Conservation (phyloP, 2,113 vertebrate genomes). For the Silurus glanis region DNA sequence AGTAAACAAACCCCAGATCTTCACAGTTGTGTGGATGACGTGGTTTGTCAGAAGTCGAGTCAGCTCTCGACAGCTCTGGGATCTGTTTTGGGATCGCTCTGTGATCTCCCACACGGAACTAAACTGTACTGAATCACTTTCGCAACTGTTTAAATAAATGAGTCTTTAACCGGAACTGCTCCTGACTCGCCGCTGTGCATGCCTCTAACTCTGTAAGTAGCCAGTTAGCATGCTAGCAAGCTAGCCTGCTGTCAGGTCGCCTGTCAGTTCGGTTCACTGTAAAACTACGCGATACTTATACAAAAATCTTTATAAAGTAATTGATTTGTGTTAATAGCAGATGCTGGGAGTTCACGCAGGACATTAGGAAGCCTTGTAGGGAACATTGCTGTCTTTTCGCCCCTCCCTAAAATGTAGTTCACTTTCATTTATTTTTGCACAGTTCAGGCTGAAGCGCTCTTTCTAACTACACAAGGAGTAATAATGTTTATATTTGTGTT, state of each 20-base stretch:
- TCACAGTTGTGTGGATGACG: slow-evolving; percentile 45
- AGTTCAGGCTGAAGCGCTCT: background rate
- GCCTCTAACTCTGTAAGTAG: slow-evolving; percentile 32
- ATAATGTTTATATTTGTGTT: background rate
- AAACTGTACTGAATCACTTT: background rate
- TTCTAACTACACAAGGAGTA: background rate
- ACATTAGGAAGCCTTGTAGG: background rate
- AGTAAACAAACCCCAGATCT: background rate
- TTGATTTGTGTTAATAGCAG: background rate
- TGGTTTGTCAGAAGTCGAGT: slow-evolving; percentile 30
- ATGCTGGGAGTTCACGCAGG: background rate
- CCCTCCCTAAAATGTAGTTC: slow-evolving; percentile 11
- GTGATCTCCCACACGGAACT: slow-evolving; percentile 1
- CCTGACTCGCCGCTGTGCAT: background rate
- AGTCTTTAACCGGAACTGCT: background rate
- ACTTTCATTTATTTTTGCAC: background rate
- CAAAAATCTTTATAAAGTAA: background rate
- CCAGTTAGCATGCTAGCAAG: slow-evolving; percentile 13
- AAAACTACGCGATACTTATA: too few relatives aligned
- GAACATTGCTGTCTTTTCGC: background rate
- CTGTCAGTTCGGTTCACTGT: background rate
- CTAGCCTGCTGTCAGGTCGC: background rate
- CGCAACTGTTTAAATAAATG: background rate
- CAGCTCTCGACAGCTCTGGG: background rate
- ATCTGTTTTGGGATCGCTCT: background rate